phyloP scores from a whole-genome alignment of 2,797 vertebrate species.

The Oreonectes daqikongensis region DNA sequence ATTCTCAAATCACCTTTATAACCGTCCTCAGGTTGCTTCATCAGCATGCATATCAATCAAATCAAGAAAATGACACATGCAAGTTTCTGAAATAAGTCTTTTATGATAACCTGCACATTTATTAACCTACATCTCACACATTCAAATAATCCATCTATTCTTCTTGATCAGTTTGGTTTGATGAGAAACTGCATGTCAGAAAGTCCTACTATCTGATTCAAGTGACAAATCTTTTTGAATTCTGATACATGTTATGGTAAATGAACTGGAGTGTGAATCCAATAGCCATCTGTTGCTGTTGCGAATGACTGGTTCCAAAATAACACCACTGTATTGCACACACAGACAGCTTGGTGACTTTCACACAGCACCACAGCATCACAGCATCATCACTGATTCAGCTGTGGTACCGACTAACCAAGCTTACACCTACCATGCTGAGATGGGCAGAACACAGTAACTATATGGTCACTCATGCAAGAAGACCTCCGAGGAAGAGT shows the following conservation, averaged over 20 bases:
- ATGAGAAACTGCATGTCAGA: constrained; percentile 59
- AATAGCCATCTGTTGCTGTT: constrained; percentile 69
- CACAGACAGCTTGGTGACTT: constrained; percentile 37
- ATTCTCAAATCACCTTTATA: not conserved
- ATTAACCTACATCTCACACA: constrained; percentile 38
- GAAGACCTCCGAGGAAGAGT: constrained; percentile 14
- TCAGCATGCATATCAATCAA: not conserved
- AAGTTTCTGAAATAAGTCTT: not conserved
- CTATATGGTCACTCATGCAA: constrained; percentile 29
- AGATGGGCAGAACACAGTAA: constrained; percentile 25
- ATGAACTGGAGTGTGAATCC: constrained; percentile 67
- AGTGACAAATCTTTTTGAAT: constrained; percentile 67
- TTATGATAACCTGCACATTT: constrained; percentile 30
- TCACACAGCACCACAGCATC: constrained; percentile 21
- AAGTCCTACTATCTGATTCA: constrained; percentile 64
- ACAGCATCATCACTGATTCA: constrained; percentile 1
- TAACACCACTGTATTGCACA: constrained; percentile 44
- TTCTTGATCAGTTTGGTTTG: constrained; percentile 52
- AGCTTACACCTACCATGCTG: constrained; percentile 15
- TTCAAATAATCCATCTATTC: constrained; percentile 35
- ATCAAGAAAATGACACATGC: constrained; percentile 15
- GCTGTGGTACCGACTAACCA: not conserved
- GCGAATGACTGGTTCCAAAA: constrained; percentile 45
- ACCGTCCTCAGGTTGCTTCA: not conserved
- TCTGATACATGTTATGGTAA: constrained; percentile 58